Conservation (phyloP, 2,888 invertebrate genomes). For the Andrena fulva region DNA sequence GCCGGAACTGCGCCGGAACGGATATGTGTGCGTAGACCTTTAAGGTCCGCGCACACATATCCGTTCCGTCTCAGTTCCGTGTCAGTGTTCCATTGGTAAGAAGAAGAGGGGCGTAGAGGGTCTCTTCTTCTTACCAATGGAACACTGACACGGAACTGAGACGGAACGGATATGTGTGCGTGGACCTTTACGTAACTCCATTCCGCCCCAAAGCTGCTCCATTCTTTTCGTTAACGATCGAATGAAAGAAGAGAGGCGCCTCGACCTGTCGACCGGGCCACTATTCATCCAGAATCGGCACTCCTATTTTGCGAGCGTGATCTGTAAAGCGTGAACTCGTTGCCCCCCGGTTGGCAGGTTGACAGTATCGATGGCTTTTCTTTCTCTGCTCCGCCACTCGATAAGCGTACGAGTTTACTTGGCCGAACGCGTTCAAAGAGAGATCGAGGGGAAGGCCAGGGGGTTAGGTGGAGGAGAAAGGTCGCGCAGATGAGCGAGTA, state of each 20-base stretch:
- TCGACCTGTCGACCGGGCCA: background rate
- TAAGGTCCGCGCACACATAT: too few species aligned
- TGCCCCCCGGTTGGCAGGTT: background rate
- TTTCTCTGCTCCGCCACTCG: background rate
- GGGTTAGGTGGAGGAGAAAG: background rate
- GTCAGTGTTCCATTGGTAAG: too few species aligned
- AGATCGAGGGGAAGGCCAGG: background rate
- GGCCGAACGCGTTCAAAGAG: background rate
- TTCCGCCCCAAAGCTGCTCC: background rate
- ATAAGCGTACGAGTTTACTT: background rate
- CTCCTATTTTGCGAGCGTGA: background rate
- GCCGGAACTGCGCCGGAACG: too few species aligned
- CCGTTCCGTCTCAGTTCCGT: too few species aligned
- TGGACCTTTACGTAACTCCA: background rate
- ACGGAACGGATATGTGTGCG: too few species aligned
- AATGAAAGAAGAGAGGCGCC: background rate
- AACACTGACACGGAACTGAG: too few species aligned
- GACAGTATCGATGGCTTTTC: background rate
- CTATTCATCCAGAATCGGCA: background rate
- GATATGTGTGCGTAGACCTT: too few species aligned
- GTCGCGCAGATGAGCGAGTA: conserved; percentile 29
- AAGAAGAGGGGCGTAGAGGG: too few species aligned
- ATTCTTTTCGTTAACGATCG: background rate
- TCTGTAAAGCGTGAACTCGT: background rate
- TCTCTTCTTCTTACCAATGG: too few species aligned